These are phyloP conservation scores for Scomber japonicus DNA, from an alignment of 2,113 vertebrate species.

Conservation along the genomic window DNA sequence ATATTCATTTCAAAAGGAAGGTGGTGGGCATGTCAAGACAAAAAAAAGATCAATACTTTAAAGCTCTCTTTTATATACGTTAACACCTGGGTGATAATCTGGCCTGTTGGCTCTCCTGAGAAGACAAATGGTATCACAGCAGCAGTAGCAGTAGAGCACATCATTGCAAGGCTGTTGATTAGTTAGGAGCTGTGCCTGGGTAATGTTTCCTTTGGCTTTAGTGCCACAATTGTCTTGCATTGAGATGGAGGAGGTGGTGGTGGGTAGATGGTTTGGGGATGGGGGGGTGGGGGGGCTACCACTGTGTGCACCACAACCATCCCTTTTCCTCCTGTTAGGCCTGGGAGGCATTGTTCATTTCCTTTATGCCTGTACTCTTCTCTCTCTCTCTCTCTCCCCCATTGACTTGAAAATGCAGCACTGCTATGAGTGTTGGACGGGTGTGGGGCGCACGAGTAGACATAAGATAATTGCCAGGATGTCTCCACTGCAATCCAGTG, in stretches of 20 bases:
- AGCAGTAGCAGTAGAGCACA: constrained; percentile 23
- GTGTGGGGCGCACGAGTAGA: constrained; percentile 35
- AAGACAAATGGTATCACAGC: constrained; percentile 61
- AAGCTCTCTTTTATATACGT: neutral
- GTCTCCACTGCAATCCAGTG: constrained; percentile 46
- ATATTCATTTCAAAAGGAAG: neutral
- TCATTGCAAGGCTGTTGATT: constrained; percentile 57
- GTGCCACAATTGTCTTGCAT: constrained; percentile 61
- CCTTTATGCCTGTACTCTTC: constrained; percentile 54
- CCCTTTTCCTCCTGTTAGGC: constrained; percentile 42
- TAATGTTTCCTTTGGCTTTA: constrained; percentile 49
- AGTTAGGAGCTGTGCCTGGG: constrained; percentile 56
- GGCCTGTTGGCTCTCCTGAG: constrained; percentile 20
- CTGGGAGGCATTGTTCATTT: constrained; percentile 74
- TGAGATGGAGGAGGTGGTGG: constrained; percentile 15
- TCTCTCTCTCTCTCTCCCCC: constrained; percentile 11
- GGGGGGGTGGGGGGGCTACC: constrained; percentile 31
- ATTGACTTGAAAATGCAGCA: constrained; percentile 53
- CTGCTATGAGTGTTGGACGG: constrained; percentile 47
- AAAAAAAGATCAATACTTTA: constrained; percentile 18
- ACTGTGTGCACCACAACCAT: constrained; percentile 61
- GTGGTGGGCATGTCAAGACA: neutral
- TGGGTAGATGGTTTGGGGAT: no score
- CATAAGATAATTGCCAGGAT: constrained; percentile 60
- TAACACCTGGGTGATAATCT: constrained; percentile 12